Evolutionary conservation across 2,113 vertebrate species (phyloP).

Genomic region (Dolichallabes microphthalmus): DNA sequence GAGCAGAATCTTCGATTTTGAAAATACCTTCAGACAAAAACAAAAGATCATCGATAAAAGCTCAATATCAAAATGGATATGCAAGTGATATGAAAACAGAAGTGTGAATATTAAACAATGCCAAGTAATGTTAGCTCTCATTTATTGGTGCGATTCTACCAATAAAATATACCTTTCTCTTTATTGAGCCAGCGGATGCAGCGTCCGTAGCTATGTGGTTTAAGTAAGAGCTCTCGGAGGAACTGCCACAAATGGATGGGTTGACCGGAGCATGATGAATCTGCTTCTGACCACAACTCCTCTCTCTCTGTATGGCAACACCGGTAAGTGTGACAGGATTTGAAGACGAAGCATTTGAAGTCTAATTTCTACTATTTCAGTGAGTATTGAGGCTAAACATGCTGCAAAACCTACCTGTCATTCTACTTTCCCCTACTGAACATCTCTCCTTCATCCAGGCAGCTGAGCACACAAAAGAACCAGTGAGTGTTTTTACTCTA

Average conservation of each 20-base stretch:
- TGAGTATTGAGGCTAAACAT: not conserved
- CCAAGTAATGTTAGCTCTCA: not conserved
- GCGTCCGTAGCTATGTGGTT: constrained; percentile 91
- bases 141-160: not conserved
- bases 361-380: not conserved
- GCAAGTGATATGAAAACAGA: too few species aligned
- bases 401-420: constrained; percentile 55
- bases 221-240: constrained; percentile 90
- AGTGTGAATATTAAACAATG: not conserved
- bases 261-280: constrained; percentile 89
- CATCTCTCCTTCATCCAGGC: constrained; percentile 95
- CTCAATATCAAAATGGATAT: not conserved
- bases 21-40: constrained; percentile 82
- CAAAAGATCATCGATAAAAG: not conserved
- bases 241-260: constrained; percentile 99
- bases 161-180: constrained; percentile 82
- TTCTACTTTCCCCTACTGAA: constrained; percentile 66
- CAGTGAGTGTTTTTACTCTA: not conserved
- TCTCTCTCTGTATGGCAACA: constrained; percentile 63
- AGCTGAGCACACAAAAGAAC: constrained; percentile 70
- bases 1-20: constrained; percentile 96
- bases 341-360: not conserved
- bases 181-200: constrained; percentile 98
- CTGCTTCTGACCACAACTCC: constrained; percentile 85
- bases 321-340: not conserved